Base-by-base conservation (phyloP, 2,797 vertebrate genomes). In the Stomatorhinus walkeri region DNA sequence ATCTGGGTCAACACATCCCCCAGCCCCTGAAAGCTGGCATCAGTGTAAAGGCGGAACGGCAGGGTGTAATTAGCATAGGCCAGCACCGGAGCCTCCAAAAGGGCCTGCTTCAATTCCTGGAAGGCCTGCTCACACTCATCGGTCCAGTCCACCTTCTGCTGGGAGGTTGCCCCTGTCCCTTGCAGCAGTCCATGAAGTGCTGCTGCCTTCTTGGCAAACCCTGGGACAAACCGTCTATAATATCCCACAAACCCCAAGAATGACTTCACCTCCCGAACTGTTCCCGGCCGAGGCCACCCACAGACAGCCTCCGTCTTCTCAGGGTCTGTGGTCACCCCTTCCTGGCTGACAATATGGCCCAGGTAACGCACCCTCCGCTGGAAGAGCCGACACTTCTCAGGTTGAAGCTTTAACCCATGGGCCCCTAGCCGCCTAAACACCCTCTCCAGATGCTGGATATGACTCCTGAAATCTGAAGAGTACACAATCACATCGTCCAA, bases 401-500 rank as follows among this genome's bases (percentile, higher is more conserved):
- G 54, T n/a, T n/a, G 54, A 1, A n/a, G 54, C 54, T 56, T 56
- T n/a, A 56, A 6, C 5, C 19, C 19, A 2, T 56, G 54, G 19
- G 5, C 5, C 54, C n/a, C 54, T 7, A 56, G 54, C 54, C 54
- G 1, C 19, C 19, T n/a, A n/a, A 56, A 56, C 19, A n/a, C 16
- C 19, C 0, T n/a, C 16, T 56, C 54, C 54, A 56, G 19, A 56
- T 56, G 19, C 19, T 56, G 19, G 19, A 56, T 1, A n/a, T 56
- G 54, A 1, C 16, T n/a, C 54, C 54, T n/a, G 5, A 56, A 56
- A 56, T 56, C 16, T 1, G 16, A 8, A 36, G 86, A 89, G 24
- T 46, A 89, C 22, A 88, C 86, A 40, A 89, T 88, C 0, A 89
- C 51, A 43, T 89, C 28, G n/a, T 88, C 89, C 40, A 88, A n/a